Conservation (phyloP, 1,140 invertebrate genomes). For the Drosophila melanica region DNA sequence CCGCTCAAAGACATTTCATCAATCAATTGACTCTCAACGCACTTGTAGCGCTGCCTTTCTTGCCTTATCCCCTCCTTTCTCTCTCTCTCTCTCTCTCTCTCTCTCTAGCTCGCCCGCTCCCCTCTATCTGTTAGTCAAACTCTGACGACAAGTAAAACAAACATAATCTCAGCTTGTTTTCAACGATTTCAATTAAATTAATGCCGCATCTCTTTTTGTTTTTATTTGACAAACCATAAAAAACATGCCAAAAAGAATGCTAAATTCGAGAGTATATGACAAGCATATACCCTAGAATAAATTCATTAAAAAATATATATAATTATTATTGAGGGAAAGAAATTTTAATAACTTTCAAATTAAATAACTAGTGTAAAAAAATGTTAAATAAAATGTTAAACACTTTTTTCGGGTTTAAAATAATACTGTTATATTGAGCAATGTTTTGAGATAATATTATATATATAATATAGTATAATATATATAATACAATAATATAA, state of each 20-base stretch:
- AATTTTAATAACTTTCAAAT: no score
- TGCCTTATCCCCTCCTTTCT: neutral
- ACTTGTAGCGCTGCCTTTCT: neutral
- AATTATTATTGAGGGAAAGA: no score
- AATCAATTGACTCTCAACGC: conserved; percentile 6
- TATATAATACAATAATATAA: no score
- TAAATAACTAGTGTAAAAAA: no score
- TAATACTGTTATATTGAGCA: no score
- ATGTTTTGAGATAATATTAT: no score
- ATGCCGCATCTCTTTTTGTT: conserved; percentile 57
- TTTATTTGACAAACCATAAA: conserved; percentile 50
- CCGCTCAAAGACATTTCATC: conserved; percentile 2
- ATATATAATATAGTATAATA: no score
- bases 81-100: neutral
- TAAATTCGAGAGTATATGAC: neutral
- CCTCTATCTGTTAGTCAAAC: conserved; percentile 11
- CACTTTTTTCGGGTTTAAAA: no score
- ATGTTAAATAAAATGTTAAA: no score
- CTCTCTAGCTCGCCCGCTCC: no score
- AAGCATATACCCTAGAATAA: neutral
- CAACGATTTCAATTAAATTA: conserved; percentile 80
- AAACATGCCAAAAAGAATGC: conserved; percentile 2
- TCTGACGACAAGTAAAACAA: conserved; percentile 59
- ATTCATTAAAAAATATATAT: no score
- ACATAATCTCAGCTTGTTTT: conserved; percentile 72